Conservation (phyloP, 35 echinoderm and acorn worm species). For the Apostichopus parvimensis region DNA sequence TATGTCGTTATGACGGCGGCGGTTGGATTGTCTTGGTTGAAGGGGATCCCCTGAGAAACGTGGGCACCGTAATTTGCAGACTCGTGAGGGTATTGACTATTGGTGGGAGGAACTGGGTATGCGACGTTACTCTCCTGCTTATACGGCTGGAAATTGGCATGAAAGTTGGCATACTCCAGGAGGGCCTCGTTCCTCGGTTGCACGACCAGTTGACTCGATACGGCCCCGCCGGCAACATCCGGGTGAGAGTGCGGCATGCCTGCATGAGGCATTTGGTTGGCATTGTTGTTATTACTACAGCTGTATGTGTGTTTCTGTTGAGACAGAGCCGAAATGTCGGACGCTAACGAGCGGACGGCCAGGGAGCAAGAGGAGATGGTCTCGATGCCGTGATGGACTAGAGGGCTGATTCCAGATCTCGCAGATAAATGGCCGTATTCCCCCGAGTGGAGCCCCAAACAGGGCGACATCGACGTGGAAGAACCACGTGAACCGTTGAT, state of each 20-base stretch:
- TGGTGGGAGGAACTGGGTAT: constrained; percentile 52
- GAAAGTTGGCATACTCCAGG: constrained; percentile 71
- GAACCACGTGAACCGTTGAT: constrained; percentile 95
- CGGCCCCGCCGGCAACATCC: constrained; percentile 16
- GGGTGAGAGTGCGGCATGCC: constrained; percentile 10
- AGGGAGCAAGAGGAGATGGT: not conserved
- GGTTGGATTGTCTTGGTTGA: constrained; percentile 35
- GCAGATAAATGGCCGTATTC: constrained; percentile 96
- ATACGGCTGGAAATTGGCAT: constrained; percentile 58
- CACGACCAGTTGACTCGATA: constrained; percentile 79
- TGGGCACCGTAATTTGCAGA: constrained; percentile 25
- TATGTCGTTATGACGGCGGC: constrained; percentile 51
- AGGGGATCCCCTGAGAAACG: not conserved
- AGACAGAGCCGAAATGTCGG: not conserved
- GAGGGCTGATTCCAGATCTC: constrained; percentile 80
- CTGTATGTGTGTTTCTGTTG: constrained; percentile 13
- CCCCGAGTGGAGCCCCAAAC: constrained; percentile 70
- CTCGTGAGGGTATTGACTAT: constrained; percentile 36
- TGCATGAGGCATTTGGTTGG: constrained; percentile 25
- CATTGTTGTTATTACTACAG: constrained; percentile 50
- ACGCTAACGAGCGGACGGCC: not conserved
- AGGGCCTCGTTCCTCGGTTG: constrained; percentile 80
- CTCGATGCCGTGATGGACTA: constrained; percentile 43
- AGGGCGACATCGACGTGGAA: constrained; percentile 88
- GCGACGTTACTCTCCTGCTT: constrained; percentile 89